These are phyloP conservation scores for Coracias cyanogaster DNA, from an alignment of 2,797 vertebrate species.

Conservation along the genomic window DNA sequence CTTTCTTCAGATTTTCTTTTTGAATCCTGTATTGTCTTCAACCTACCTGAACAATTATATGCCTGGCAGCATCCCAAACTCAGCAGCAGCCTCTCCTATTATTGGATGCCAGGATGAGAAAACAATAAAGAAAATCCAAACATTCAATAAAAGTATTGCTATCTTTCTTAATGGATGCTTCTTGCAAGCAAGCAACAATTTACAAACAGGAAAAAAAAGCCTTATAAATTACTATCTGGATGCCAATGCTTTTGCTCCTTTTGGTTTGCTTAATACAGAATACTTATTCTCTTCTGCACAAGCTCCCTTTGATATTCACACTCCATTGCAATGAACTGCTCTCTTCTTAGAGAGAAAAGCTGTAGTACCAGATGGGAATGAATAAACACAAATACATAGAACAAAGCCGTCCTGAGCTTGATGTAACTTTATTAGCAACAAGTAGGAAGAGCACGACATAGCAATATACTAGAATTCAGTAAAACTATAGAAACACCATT, in stretches of 20 bases:
- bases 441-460: neutral
- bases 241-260: neutral
- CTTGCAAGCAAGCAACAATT: neutral
- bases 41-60: neutral
- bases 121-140: neutral
- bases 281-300: neutral
- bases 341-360: neutral
- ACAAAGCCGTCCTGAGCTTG: neutral
- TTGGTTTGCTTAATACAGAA: neutral
- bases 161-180: neutral
- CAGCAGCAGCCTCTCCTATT: neutral
- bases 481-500: constrained; percentile 28
- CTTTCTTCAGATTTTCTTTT: neutral
- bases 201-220: neutral
- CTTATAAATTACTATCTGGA: neutral
- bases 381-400: neutral
- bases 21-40: neutral
- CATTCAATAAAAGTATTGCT: neutral
- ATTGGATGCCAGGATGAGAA: neutral
- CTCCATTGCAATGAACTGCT: neutral
- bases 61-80: neutral
- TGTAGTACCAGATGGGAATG: neutral
- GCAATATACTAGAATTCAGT: neutral
- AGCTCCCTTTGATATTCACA: neutral
- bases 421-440: neutral